Base-by-base conservation (phyloP, 2,797 vertebrate species). In the Cyclopterus lumpus region DNA sequence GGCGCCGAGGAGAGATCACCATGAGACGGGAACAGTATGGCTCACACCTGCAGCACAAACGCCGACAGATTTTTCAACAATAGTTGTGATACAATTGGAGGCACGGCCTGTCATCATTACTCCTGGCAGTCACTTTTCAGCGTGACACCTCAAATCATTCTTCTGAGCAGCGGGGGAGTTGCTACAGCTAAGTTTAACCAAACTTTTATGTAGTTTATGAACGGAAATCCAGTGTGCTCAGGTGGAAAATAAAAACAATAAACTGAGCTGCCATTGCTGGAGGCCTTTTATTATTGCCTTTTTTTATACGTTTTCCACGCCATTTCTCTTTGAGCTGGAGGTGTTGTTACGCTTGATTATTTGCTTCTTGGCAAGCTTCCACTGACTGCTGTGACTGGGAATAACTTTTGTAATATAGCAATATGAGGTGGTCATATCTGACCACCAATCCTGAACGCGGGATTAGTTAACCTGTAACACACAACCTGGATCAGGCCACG, bases 21-120 rank as follows among this genome's bases (percentile, higher is more conserved):
- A 72, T 15, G 11, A 12, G 48, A 51, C 48, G 22, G 66, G 83
- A 44, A 44, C 38, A 42, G 22, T 38, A 24, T 3, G 59, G 40
- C 32, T 69, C 60, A 49, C 66, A 75, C 67, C 73, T 77, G 74
- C 85, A 79, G 55, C 28, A 65, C 66, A 61, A 67, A 65, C 28
- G 5, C 9, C 14, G 34, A 8, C 78, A 59, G 75, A 86, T 40
- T 64, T 64, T 66, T 70, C 32, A 46, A 62, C 49, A 58, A 48
- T 38, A 3, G 46, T 62, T 68, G 72, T 70, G 10, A 20, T 60
- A 66, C 75, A 60, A 75, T 36, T 62, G 55, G 3, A 18, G 44
- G 49, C 38, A 8, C 49, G 34, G 51, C 38, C 46, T 68, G 60
- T 48, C 57, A 68, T 80, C 30, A 42, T 67, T 49, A 49, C n/a